These are phyloP conservation scores for Poeciliopsis turrubarensis DNA, from an alignment of 2,113 vertebrate genomes.

Conservation along the genomic window DNA sequence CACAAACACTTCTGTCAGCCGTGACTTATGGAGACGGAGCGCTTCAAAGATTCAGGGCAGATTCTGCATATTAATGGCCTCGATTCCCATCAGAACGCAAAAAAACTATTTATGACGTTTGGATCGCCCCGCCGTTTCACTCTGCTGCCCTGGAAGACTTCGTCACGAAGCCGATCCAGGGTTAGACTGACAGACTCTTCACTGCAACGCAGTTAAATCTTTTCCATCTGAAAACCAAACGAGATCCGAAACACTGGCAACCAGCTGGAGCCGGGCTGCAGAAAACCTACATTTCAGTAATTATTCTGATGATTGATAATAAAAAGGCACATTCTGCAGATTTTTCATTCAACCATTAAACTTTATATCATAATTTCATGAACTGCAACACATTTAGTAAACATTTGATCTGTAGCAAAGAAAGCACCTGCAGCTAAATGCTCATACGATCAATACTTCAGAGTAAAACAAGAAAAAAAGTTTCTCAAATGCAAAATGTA, in stretches of 20 bases:
- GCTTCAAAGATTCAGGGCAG: not conserved
- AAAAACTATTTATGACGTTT: not conserved
- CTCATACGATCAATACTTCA: too few relatives aligned
- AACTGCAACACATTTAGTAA: too few relatives aligned
- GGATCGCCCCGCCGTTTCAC: not conserved
- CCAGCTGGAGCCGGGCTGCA: too few relatives aligned
- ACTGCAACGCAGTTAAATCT: not conserved
- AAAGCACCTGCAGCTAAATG: too few relatives aligned
- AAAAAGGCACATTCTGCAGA: too few relatives aligned
- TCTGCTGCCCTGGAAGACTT: not conserved
- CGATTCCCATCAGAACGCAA: not conserved
- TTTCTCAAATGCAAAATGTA: too few relatives aligned
- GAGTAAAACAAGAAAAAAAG: too few relatives aligned
- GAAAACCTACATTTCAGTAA: too few relatives aligned
- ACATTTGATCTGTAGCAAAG: too few relatives aligned
- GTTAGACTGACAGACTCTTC: not conserved
- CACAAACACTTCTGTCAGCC: conserved; percentile 14
- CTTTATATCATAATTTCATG: too few relatives aligned
- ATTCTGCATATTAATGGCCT: not conserved
- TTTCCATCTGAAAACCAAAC: not conserved
- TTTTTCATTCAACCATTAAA: too few relatives aligned
- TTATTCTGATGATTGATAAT: too few relatives aligned
- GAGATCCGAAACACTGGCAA: not conserved
- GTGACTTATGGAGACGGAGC: conserved; percentile 13
- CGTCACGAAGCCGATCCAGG: not conserved